Percentiles rank a stretch among this genome's conserved stretches.
Evolutionary conservation across 2,113 vertebrate genomes (phyloP).

Genomic region (Eurystomus gularis): DNA sequence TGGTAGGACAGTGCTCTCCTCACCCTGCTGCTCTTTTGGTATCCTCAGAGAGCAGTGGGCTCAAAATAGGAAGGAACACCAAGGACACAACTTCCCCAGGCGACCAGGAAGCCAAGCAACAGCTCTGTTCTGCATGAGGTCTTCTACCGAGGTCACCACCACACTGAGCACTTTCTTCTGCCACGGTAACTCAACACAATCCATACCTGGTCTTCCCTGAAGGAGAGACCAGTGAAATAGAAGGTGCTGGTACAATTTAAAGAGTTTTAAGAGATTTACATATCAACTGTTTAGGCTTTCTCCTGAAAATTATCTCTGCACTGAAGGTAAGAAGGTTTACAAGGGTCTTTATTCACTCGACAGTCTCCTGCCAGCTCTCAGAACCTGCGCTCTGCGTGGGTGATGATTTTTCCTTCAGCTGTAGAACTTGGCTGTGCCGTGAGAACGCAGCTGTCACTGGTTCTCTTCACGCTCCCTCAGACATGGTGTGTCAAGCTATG

Average conservation of each 20-base stretch:
- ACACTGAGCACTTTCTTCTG: neutral
- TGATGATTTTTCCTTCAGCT: neutral
- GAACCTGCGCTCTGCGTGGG: neutral
- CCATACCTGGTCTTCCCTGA: neutral
- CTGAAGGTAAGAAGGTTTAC: neutral
- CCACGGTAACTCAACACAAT: rapidly evolving
- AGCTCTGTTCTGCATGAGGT: neutral
- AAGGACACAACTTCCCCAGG: neutral
- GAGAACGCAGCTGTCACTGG: neutral
- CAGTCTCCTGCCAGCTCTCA: neutral
- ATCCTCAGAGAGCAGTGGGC: neutral
- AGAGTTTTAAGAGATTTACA: neutral
- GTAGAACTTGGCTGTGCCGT: neutral
- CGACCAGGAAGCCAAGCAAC: neutral
- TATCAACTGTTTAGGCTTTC: neutral
- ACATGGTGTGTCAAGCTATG: neutral
- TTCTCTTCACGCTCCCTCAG: neutral
- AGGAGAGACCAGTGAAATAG: neutral
- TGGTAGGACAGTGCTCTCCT: neutral
- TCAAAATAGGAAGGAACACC: neutral
- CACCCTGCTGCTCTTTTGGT: neutral
- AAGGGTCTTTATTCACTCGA: neutral
- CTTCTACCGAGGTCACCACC: neutral
- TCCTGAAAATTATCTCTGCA: neutral
- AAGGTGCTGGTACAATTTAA: neutral